Percentiles rank a stretch among this genome's conserved stretches.
Conservation (phyloP, 92 coral and sea anemone species). For the Parazoanthus atlanticus region DNA sequence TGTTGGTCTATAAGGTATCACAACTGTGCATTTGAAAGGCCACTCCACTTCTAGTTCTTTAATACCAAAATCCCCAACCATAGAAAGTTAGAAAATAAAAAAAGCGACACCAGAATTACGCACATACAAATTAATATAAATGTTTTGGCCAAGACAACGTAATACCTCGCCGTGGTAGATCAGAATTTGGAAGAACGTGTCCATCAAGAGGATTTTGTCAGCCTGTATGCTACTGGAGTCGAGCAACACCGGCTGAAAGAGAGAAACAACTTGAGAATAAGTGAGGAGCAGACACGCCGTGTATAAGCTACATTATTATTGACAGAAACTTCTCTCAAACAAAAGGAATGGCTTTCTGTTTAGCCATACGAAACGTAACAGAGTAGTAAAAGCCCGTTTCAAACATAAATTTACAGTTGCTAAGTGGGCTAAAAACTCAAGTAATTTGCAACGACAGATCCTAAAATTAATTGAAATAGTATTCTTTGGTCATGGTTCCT, state of each 20-base stretch:
- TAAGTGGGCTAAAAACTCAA: too few relatives aligned
- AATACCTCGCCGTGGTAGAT: conserved; percentile 98
- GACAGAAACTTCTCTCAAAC: neutral
- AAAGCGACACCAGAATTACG: too few relatives aligned
- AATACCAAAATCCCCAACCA: neutral
- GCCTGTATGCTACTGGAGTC: conserved; percentile 96
- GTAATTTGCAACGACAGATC: too few relatives aligned
- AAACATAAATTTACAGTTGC: neutral
- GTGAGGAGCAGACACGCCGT: neutral
- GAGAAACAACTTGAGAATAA: neutral
- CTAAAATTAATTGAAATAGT: neutral
- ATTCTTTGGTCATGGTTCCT: neutral
- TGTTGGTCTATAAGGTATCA: neutral
- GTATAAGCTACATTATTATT: neutral
- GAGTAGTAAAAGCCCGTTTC: neutral
- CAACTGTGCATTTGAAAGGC: neutral
- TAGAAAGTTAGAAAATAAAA: too few relatives aligned
- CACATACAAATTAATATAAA: neutral
- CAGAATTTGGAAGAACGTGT: conserved; percentile 96
- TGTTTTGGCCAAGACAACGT: neutral
- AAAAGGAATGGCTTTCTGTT: too few relatives aligned
- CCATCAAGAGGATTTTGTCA: conserved; percentile 90
- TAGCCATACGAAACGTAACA: too few relatives aligned
- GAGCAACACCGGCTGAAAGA: conserved; percentile 92
- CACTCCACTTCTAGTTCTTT: neutral